phyloP scores from a whole-genome alignment of 2,113 vertebrate genomes.

The Labeo catla region DNA sequence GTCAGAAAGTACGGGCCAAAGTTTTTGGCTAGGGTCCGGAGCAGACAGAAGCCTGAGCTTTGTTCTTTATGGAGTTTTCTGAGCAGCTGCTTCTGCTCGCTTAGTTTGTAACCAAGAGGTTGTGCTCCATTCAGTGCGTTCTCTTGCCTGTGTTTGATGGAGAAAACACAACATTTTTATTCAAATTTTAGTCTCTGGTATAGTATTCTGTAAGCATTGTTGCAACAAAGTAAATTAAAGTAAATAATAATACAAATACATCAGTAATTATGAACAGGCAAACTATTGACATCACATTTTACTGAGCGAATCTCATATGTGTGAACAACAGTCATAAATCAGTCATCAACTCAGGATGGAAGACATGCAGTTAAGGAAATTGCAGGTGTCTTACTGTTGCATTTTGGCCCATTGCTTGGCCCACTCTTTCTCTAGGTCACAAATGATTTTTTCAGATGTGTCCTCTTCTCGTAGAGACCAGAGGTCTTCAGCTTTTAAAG shows the following conservation, averaged over 20 bases:
- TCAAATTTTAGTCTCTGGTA: not conserved
- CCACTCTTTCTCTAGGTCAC: conserved; percentile 78
- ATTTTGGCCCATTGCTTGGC: conserved; percentile 53
- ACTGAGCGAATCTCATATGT: not conserved
- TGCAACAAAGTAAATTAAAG: not conserved
- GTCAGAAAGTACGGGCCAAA: conserved; percentile 80
- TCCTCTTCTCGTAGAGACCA: conserved; percentile 82
- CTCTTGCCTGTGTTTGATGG: conserved; percentile 55
- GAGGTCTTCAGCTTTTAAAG: conserved; percentile 75
- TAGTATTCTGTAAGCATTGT: not conserved
- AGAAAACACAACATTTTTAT: not conserved
- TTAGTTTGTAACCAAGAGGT: conserved; percentile 18
- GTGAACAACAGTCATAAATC: not conserved
- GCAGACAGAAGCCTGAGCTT: conserved; percentile 61
- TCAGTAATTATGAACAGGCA: not conserved
- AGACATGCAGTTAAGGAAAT: not conserved
- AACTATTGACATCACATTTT: not conserved
- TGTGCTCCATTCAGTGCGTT: conserved; percentile 29
- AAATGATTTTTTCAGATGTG: conserved; percentile 78
- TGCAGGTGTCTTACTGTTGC: conserved; percentile 57
- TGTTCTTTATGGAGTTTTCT: conserved; percentile 61
- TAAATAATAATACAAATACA: not conserved
- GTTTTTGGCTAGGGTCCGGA: conserved; percentile 73
- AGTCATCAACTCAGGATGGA: not conserved
- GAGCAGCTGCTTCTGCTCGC: conserved; percentile 72